Percentiles rank a stretch among this genome's conserved stretches.
Conservation (phyloP, 2,113 vertebrate species). For the Holacanthus passer region DNA sequence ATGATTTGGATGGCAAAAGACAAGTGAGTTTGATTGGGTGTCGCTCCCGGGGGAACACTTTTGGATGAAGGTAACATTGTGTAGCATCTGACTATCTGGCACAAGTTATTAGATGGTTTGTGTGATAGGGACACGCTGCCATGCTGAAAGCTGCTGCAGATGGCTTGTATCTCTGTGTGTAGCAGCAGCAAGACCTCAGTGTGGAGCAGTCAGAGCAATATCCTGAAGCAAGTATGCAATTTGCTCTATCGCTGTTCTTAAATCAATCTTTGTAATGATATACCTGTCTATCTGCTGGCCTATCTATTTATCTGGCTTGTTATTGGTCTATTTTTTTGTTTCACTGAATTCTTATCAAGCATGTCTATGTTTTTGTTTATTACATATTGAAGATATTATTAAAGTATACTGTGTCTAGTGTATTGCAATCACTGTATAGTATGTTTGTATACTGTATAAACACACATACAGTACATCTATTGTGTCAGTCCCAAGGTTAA, state of each 20-base stretch:
- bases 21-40: conserved; percentile 66
- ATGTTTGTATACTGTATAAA: neutral
- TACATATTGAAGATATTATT: neutral
- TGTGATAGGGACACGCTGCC: conserved; percentile 51
- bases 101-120: conserved; percentile 58
- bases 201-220: conserved; percentile 42
- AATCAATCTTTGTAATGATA: conserved; percentile 46
- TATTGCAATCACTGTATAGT: neutral
- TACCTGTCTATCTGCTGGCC: conserved; percentile 3
- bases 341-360: conserved; percentile 8
- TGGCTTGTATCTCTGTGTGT: conserved; percentile 53
- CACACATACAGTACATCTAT: too few relatives aligned
- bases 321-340: conserved; percentile 30
- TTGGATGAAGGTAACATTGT: conserved; percentile 63
- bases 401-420: neutral
- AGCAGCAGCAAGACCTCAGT: conserved; percentile 16
- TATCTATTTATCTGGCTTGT: conserved; percentile 6
- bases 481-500: neutral
- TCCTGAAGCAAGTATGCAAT: conserved; percentile 55
- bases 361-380: conserved; percentile 1
- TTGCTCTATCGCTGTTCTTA: conserved; percentile 48
- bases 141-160: conserved; percentile 54
- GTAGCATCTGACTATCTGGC: conserved; percentile 59
- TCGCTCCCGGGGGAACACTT: conserved; percentile 52
- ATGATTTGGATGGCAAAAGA: conserved; percentile 64